Evolutionary conservation across 2,888 invertebrate genomes (phyloP).

Genomic region (Torymus aiolomorphi): DNA sequence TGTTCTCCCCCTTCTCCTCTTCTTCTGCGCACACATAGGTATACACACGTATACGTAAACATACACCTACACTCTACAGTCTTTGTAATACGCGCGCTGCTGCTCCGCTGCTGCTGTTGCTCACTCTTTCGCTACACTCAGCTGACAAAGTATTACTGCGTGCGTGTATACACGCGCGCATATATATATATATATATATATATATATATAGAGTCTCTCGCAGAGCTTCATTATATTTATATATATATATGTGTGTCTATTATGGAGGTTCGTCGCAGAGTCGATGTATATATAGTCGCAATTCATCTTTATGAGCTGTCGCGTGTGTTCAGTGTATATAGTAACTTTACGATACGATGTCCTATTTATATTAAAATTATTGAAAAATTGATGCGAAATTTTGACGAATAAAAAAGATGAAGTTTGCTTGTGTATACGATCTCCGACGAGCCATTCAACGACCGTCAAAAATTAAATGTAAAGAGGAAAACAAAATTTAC

Average conservation of each 20-base stretch:
- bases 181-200: slow-evolving; percentile 28
- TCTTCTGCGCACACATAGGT: neutral
- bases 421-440: too few species aligned
- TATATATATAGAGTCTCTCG: slow-evolving; percentile 8
- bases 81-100: slow-evolving; percentile 21
- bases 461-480: neutral
- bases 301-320: slow-evolving; percentile 18
- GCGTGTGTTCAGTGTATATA: too few species aligned
- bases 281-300: slow-evolving; percentile 1
- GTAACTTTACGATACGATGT: too few species aligned
- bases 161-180: neutral
- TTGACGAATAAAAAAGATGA: too few species aligned
- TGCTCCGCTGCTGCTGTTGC: slow-evolving; percentile 39
- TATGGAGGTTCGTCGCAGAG: slow-evolving; percentile 19
- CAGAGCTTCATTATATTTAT: slow-evolving; percentile 41
- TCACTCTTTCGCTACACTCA: slow-evolving; percentile 44
- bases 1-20: slow-evolving; percentile 33
- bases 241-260: slow-evolving; percentile 1
- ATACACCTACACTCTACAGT: slow-evolving; percentile 39
- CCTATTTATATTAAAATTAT: too few species aligned
- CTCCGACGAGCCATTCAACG: too few species aligned
- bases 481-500: neutral
- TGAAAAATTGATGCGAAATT: too few species aligned
- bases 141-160: slow-evolving; percentile 10
- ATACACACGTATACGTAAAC: neutral